Evolutionary conservation across 1,140 invertebrate species (phyloP), one percentile per base, ranked within the genome.

Genomic region (Diachasmimorpha longicaudata): DNA sequence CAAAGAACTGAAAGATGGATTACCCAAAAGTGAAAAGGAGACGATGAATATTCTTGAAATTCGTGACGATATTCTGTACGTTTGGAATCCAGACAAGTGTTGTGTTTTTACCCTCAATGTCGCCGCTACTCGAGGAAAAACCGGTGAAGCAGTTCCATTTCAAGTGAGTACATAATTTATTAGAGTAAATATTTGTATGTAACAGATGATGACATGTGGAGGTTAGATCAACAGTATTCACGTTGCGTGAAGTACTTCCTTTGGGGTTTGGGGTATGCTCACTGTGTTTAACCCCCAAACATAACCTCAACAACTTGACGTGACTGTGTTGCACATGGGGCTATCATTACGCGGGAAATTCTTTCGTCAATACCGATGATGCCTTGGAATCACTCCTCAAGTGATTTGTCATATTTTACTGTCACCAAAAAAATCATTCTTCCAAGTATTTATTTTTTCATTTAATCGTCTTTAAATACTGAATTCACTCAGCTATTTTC

Each of bases 1-100:
- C 80, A 87, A 89, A 78, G 89, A 91, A 74, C 81, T 93, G 42
- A 90, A 90, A 75, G 86, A 89, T 44, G 86, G 86, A 80, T 84
- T 93, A 11, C 84, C 90, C 13, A 89, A 90, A 81, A 86, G 86
- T 42, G 87, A 86, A 70, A 89, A 86, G n/a, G 92, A 93, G 74
- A 90, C 92, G 16, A 86, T 89, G 58, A 93, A 92, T 85, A 90
- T 93, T 63, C 80, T 93, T 8, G 90, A 91, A 77, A 89, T 93
- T 42, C 90, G 90, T 58, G 92, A 93, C 76, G 91, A 92, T 82
- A 89, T 93, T 77, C 86, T 93, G 16, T 93, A 91, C 79, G 88
- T 91, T 72, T 93, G 93, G 93, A 90, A 91, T 82, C 88, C 90
- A 2, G 84, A 90, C 21, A 92, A 92, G 84, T 91, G 90, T 79